Conservation (phyloP, 2,888 invertebrate genomes). For the Antheraea yamamai region DNA sequence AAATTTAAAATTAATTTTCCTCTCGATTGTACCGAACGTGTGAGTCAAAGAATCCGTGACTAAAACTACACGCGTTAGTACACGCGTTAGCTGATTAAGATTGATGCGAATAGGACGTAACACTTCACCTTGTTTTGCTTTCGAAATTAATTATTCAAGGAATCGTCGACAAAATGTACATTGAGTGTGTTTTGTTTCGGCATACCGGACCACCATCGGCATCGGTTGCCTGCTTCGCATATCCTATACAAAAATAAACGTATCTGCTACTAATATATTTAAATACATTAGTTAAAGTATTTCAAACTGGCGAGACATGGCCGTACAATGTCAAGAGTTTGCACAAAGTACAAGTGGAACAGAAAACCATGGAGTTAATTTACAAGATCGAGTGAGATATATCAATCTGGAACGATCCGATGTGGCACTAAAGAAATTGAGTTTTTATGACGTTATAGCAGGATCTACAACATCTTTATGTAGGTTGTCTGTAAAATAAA, state of each 20-base stretch:
- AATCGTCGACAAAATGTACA: slow-evolving; percentile 42
- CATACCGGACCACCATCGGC: slow-evolving; percentile 11
- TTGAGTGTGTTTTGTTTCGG: slow-evolving; percentile 36
- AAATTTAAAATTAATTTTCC: neutral
- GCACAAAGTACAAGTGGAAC: no score
- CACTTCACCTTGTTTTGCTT: slow-evolving; percentile 34
- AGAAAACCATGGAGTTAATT: no score
- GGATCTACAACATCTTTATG: no score
- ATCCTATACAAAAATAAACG: neutral
- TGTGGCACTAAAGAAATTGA: no score
- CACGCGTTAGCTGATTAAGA: slow-evolving; percentile 60
- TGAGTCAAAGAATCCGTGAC: slow-evolving; percentile 59
- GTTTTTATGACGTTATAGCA: no score
- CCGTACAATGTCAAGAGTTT: neutral
- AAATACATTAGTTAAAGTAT: neutral
- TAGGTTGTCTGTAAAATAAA: no score
- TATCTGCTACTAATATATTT: neutral
- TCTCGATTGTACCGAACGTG: neutral
- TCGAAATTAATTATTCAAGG: slow-evolving; percentile 41
- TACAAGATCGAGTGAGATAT: no score
- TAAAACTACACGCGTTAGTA: slow-evolving; percentile 29
- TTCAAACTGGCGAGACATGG: neutral
- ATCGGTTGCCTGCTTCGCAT: slow-evolving; percentile 20
- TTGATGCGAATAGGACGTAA: slow-evolving; percentile 48
- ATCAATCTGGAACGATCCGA: no score